phyloP scores from a whole-genome alignment of 1,140 invertebrate species.

The Archegozetes longisetosus region DNA sequence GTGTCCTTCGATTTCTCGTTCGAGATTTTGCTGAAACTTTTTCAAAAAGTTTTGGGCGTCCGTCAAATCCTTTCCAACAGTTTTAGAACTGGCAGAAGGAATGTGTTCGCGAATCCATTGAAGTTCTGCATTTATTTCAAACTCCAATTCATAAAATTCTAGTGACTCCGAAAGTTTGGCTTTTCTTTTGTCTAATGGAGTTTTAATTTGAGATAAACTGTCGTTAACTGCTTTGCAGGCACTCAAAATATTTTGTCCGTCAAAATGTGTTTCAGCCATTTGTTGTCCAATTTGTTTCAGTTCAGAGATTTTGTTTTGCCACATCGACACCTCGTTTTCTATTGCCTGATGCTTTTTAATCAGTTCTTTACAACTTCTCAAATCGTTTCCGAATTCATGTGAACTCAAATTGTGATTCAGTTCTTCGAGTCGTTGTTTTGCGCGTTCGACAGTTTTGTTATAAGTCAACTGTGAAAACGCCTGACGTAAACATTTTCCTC shows the following conservation, averaged over 20 bases:
- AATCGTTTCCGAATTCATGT: conserved; percentile 60
- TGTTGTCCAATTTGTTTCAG: conserved; percentile 61
- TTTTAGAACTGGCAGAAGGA: conserved; percentile 56
- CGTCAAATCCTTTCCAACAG: conserved; percentile 42
- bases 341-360: conserved; percentile 66
- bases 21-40: conserved; percentile 56
- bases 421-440: conserved; percentile 50
- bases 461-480: conserved; percentile 60
- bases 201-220: conserved; percentile 35
- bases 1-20: conserved; percentile 65
- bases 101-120: conserved; percentile 89
- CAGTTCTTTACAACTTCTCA: conserved; percentile 70
- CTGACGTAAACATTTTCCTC: conserved; percentile 60
- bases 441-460: conserved; percentile 49
- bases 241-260: conserved; percentile 63
- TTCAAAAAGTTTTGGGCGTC: conserved; percentile 81
- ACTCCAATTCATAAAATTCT: conserved; percentile 80
- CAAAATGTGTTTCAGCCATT: conserved; percentile 86
- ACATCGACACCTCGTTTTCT: conserved; percentile 59
- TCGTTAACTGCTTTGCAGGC: conserved; percentile 51
- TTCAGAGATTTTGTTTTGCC: conserved; percentile 56
- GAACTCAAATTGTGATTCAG: conserved; percentile 45
- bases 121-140: conserved; percentile 79
- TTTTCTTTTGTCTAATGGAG: conserved; percentile 40
- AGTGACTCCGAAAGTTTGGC: conserved; percentile 67